phyloP scores from a whole-genome alignment of 2,888 invertebrate genomes.

The Girardia tigrina region DNA sequence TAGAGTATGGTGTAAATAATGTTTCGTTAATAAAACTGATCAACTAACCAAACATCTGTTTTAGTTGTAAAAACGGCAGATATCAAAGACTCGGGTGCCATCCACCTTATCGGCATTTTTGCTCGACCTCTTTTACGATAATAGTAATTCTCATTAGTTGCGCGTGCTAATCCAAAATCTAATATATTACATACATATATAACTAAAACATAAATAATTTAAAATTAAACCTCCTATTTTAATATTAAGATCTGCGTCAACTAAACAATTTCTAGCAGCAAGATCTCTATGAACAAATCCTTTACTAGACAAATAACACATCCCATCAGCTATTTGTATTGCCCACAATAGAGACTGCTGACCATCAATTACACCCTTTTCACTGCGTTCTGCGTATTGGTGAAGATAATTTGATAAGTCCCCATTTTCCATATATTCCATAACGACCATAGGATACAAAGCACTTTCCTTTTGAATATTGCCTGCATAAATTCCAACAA shows the following conservation, averaged over 20 bases:
- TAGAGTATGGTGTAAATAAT: too few relatives aligned
- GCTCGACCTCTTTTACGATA: conserved; percentile 81
- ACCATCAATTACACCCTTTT: conserved; percentile 30
- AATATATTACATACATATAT: conserved; percentile 2
- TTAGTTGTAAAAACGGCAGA: conserved; percentile 89
- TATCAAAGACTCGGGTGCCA: conserved; percentile 87
- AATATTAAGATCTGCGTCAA: conserved; percentile 61
- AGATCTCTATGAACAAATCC: conserved; percentile 63
- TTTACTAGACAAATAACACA: conserved; percentile 84
- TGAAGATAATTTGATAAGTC: conserved; percentile 56
- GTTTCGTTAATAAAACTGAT: too few relatives aligned
- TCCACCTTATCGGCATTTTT: conserved; percentile 84
- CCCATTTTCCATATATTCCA: conserved; percentile 90
- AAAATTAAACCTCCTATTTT: conserved; percentile 63
- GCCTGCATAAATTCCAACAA: conserved; percentile 84
- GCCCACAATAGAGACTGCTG: conserved; percentile 29
- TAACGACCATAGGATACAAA: conserved; percentile 65
- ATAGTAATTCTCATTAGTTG: conserved; percentile 91
- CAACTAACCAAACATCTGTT: conserved; percentile 84
- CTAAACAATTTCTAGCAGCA: conserved; percentile 85
- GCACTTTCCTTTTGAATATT: conserved; percentile 31
- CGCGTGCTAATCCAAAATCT: conserved; percentile 82
- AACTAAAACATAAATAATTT: not conserved
- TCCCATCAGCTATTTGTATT: conserved; percentile 74
- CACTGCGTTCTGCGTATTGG: conserved; percentile 21